phyloP scores from a whole-genome alignment of 2,113 vertebrate genomes.

The Cyprichromis sp. region DNA sequence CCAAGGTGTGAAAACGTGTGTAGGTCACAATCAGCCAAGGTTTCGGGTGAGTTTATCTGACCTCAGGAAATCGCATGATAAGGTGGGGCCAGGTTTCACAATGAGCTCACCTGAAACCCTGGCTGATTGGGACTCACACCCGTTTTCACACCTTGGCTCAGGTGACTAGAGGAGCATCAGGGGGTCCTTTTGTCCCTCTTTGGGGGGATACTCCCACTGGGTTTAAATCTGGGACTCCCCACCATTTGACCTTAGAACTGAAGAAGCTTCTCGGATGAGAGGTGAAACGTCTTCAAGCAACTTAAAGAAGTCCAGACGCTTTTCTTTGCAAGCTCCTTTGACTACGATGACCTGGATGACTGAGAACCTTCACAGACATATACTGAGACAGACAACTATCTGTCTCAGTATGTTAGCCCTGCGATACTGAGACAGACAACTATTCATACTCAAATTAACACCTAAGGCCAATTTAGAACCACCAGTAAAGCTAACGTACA shows the following conservation, averaged over 20 bases:
- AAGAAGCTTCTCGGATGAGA: neutral
- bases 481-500: neutral
- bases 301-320: neutral
- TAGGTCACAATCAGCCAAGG: too few species aligned
- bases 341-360: neutral
- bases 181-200: rapidly evolving
- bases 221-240: rapidly evolving
- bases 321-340: neutral
- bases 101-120: rapidly evolving
- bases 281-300: neutral
- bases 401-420: neutral
- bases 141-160: rapidly evolving
- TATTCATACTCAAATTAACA: neutral
- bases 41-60: too few species aligned
- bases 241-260: neutral
- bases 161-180: rapidly evolving
- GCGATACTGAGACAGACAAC: neutral
- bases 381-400: neutral
- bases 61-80: rapidly evolving
- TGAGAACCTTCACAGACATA: neutral
- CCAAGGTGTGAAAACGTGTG: too few species aligned
- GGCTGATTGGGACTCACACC: neutral
- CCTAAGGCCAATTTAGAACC: neutral
- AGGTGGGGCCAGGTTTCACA: neutral
- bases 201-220: rapidly evolving